Evolutionary conservation across 2,888 invertebrate species (phyloP), one percentile per base, ranked within the genome.

Genomic region (Keiferia lycopersicella): DNA sequence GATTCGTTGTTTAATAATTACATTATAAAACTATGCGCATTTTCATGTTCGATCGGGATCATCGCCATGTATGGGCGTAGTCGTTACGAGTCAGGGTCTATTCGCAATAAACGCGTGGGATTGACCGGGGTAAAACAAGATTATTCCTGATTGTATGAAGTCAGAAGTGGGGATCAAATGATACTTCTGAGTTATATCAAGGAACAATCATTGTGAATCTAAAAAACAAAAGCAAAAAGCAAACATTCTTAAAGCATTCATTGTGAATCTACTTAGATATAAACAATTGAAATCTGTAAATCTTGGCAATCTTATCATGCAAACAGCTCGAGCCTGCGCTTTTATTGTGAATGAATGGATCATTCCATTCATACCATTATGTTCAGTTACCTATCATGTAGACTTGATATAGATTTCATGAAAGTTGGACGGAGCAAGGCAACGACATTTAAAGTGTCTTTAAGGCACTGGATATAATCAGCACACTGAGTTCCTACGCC

Each of bases 1-100:
- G 74, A 84, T 80, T 81, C 82, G 80, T 84, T 84, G 83, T 80
- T 82, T 77, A 83, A 81, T 82, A 78, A n/a, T 80, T 74, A 79
- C 74, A 77, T 81, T 73, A 68, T 76, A 79, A 70, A 72, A 53
- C 14, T 53, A 75, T 79, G 72, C 74, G 73, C 82, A 83, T 84
- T 84, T 83, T 80, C 57, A 81, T 84, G 78, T 81, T 82, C 71
- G 74, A 73, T 71, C 18, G 18, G 50, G 22, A 39, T 59, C 59
- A 51, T 61, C 14, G 22, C 56, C 26, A n/a, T 22, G 11, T 7
- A 53, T 53, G 50, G 50, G 48, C 18, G 59, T 20, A 12, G n/a
- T 22, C 57, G 39, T 34, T 53, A 41, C 51, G 48, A 61, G 34
- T 3, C 50, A 3, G 14, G 3, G 22, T 61, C 2, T 14, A 61